Conservation (phyloP, 2,113 vertebrate species). For the Piprites chloris region DNA sequence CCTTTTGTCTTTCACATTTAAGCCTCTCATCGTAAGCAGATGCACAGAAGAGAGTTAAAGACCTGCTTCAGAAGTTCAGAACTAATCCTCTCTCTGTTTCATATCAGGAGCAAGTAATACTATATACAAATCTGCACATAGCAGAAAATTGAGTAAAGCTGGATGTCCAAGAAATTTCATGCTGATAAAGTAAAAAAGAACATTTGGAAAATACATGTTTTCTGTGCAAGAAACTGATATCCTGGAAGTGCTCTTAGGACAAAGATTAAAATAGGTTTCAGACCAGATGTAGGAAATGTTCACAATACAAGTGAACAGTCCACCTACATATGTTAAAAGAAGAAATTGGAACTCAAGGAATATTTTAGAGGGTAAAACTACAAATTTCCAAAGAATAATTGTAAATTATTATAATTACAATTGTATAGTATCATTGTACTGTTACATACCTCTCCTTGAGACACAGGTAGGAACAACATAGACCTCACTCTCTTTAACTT, state of each 20-base stretch:
- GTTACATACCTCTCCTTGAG: not conserved
- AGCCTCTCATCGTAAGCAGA: not conserved
- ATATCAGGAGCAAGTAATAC: not conserved
- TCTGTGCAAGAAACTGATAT: not conserved
- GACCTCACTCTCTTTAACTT: not conserved
- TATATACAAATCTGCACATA: not conserved
- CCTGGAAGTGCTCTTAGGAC: not conserved
- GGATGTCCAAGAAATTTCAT: not conserved
- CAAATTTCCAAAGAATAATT: not conserved
- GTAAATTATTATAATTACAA: not conserved
- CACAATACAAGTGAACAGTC: not conserved
- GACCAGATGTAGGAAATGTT: not conserved
- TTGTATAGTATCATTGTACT: not conserved
- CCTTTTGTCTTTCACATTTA: not conserved
- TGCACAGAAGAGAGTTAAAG: not conserved
- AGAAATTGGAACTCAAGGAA: not conserved
- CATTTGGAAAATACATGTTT: not conserved
- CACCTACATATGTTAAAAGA: not conserved
- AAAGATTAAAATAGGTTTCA: not conserved
- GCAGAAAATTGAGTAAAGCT: not conserved
- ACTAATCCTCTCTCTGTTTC: not conserved
- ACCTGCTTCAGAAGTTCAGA: not conserved
- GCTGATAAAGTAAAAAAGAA: not conserved
- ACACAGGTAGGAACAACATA: not conserved
- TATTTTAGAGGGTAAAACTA: not conserved